phyloP scores from a whole-genome alignment of 2,797 vertebrate genomes.

The Lagocephalus sceleratus region DNA sequence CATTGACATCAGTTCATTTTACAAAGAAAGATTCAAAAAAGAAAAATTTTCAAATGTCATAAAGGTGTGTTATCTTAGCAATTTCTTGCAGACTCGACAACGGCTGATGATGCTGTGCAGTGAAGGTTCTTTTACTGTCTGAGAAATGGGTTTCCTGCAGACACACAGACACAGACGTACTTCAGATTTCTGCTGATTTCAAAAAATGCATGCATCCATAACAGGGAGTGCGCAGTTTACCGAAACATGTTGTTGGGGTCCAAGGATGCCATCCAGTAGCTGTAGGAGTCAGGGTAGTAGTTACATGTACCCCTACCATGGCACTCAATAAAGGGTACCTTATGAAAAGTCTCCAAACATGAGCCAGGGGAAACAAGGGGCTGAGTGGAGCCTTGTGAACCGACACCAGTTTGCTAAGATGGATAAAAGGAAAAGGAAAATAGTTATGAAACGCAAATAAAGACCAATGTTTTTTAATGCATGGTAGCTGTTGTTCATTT shows the following conservation, averaged over 20 bases:
- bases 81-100: slow-evolving; percentile 85
- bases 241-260: slow-evolving; percentile 81
- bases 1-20: slow-evolving; percentile 7
- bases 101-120: slow-evolving; percentile 83
- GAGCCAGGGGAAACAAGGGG: slow-evolving; percentile 86
- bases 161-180: slow-evolving; percentile 16
- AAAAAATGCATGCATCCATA: not conserved
- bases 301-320: slow-evolving; percentile 85
- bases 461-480: too few relatives aligned
- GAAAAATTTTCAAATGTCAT: not conserved
- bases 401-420: slow-evolving; percentile 82
- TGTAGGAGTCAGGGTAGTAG: slow-evolving; percentile 88
- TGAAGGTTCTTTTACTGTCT: slow-evolving; percentile 80
- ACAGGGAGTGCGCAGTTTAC: slow-evolving; percentile 57
- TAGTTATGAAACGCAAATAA: slow-evolving; percentile 1
- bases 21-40: too few relatives aligned
- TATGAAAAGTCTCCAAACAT: slow-evolving; percentile 84
- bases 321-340: slow-evolving; percentile 87
- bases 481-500: slow-evolving; percentile 6
- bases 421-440: slow-evolving; percentile 7
- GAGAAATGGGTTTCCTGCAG: slow-evolving; percentile 79
- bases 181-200: not conserved
- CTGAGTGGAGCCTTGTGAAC: slow-evolving; percentile 86
- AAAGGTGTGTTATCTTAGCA: not conserved
- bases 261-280: slow-evolving; percentile 87